Base-by-base conservation (phyloP, 1,140 invertebrate species). In the Helicoverpa zea region DNA sequence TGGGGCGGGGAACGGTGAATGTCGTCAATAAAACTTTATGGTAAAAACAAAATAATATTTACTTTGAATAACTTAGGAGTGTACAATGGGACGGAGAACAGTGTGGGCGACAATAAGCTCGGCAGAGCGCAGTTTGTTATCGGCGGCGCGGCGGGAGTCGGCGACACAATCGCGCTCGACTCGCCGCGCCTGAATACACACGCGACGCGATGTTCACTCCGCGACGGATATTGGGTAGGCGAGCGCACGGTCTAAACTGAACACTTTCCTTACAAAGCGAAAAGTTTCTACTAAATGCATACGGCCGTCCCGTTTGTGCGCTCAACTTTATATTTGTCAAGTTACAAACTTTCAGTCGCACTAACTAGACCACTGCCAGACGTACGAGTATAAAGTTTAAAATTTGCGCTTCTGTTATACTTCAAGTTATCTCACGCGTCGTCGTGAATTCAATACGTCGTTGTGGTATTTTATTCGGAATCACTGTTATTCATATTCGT, bases 241-340 rank as follows among this genome's bases (percentile, higher is more conserved):
- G 78, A 84, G 77, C 81, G 81, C 61, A 81, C 76, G 82, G 84
- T 85, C 89, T 87, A 82, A 88, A 88, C 86, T 86, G 85, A 86
- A 89, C 88, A 88, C 89, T 87, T 89, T 85, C 83, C 84, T 90
- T 87, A 90, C 88, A 90, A 89, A 89, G 88, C 84, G 89, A 86
- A 88, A 90, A 89, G 87, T 91, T 91, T 86, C 82, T 87, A 87
- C 86, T 90, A 86, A 88, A 88, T 86, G 83, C 81, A 89, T 79
- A 85, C 79, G 86, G 78, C 82, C 63, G 81, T 72, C 76, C 84
- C 79, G 77, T 85, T 87, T 87, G 86, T 82, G 77, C 77, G 86
- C 73, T 83, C 77, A 76, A 79, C 82, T 86, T 86, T 84, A 84
- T 82, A 85, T 87, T 87, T 86, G 84, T 79, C 81, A 87, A 83